These are phyloP conservation scores for Galleria mellonella DNA, from an alignment of 1,140 invertebrate genomes.

Conservation along the genomic window DNA sequence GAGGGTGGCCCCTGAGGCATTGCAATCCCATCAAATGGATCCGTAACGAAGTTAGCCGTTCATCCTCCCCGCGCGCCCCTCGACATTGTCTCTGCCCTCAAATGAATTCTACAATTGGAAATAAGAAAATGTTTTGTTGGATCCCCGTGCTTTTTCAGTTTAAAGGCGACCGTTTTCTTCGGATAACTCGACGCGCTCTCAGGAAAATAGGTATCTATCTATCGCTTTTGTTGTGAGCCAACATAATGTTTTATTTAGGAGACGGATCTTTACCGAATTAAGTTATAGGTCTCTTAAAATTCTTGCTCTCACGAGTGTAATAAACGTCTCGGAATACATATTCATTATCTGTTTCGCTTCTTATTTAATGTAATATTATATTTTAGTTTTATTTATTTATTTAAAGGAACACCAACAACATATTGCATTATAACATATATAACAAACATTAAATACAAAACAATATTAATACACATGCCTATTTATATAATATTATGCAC, in stretches of 20 bases:
- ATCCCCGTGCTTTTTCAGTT: slow-evolving; percentile 66
- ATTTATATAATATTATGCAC: too few relatives aligned
- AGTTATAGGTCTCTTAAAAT: slow-evolving; percentile 20
- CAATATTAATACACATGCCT: too few relatives aligned
- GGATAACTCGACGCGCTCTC: slow-evolving; percentile 40
- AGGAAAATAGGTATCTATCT: slow-evolving; percentile 14
- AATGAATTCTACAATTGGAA: slow-evolving; percentile 73
- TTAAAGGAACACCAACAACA: too few relatives aligned
- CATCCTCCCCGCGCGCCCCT: slow-evolving; percentile 59
- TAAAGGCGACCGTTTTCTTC: slow-evolving; percentile 53
- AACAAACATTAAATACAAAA: too few relatives aligned
- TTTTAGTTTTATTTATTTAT: too few relatives aligned
- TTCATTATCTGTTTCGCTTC: too few relatives aligned
- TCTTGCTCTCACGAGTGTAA: slow-evolving; percentile 7
- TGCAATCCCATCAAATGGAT: slow-evolving; percentile 73
- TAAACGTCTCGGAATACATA: not conserved
- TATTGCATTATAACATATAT: too few relatives aligned
- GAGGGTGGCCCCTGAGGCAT: slow-evolving; percentile 52
- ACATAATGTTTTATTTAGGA: slow-evolving; percentile 15
- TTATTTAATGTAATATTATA: too few relatives aligned
- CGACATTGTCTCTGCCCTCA: slow-evolving; percentile 70
- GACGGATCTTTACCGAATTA: slow-evolving; percentile 32
- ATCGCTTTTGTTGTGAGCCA: slow-evolving; percentile 13
- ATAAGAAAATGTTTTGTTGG: slow-evolving; percentile 73
- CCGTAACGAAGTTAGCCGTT: slow-evolving; percentile 74